Conservation (phyloP, 2,113 vertebrate genomes). For the Australoheros scitulus region DNA sequence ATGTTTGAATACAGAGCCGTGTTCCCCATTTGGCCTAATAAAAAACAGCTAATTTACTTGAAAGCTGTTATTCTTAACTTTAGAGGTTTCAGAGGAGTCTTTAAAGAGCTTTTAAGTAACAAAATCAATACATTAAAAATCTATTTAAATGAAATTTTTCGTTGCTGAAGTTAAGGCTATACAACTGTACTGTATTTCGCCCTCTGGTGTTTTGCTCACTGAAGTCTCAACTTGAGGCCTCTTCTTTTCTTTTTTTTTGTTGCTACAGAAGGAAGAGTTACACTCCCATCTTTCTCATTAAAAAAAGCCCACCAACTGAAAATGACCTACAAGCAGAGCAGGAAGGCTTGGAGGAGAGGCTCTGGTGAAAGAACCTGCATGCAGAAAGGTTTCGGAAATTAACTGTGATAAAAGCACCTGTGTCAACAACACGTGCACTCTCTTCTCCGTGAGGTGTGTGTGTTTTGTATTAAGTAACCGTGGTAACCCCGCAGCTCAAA, state of each 20-base stretch:
- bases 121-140: neutral
- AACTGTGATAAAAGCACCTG: constrained; percentile 6
- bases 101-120: too few species aligned
- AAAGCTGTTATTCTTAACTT: neutral
- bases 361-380: neutral
- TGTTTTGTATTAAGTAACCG: constrained; percentile 35
- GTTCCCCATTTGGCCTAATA: neutral
- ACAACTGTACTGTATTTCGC: neutral
- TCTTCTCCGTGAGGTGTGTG: neutral
- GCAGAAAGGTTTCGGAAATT: neutral
- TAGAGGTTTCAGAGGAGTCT: too few species aligned
- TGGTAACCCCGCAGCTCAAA: constrained; percentile 33
- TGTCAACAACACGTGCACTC: neutral
- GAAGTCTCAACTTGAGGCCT: neutral
- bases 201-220: neutral
- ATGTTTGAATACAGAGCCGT: neutral
- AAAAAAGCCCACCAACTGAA: neutral
- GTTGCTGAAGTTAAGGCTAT: neutral
- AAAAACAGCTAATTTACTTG: neutral
- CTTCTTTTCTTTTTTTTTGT: neutral
- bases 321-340: neutral
- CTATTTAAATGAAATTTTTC: neutral
- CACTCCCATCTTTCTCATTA: neutral
- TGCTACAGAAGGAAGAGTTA: neutral
- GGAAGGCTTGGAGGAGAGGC: neutral